Evolutionary conservation across 2,113 vertebrate genomes (phyloP), one percentile per base, ranked within the genome.

Genomic region (Tursiops truncatus): DNA sequence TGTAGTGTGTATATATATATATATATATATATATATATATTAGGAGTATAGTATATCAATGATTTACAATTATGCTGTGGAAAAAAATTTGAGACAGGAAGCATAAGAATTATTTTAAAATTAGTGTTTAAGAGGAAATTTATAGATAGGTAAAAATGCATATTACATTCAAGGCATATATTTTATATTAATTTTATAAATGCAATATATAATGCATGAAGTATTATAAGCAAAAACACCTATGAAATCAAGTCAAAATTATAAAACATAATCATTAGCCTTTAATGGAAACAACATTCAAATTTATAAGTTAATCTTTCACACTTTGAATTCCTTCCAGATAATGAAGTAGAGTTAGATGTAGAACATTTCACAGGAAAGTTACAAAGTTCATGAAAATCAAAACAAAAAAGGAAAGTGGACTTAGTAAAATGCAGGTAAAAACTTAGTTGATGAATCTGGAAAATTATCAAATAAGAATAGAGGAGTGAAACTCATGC

Each of bases 401-500:
- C 56, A 76, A 80, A 88, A 67, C 25, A 26, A 82, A 95, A 74
- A 89, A n/a, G 1, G 70, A 26, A 26, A 53, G 14, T 74, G 36
- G 28, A 76, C 7, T 70, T 26, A 79, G 50, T 60, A 77, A 21
- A 88, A 79, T 31, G 12, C 6, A 80, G 15, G 50, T 31, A 44
- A 85, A 82, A 94, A 23, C 13, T 83, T 28, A 47, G 6, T 62
- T 89, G 79, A 76, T 89, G n/a, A 70, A 90, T 76, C 9, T 89
- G 70, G 67, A 95, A 83, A 87, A 70, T 36, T 63, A 74, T 74
- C 92, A 90, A 80, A 92, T 83, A 38, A 71, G 26, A 70, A 62
- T 38, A 84, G 44, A 71, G 25, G 71, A 47, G 9, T 89, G 41
- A 47, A 73, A 80, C 25, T 18, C 10, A 7, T 56, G 94, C 70